Evolutionary conservation across 2,888 invertebrate genomes (phyloP).

Genomic region (Morpho helenor): DNA sequence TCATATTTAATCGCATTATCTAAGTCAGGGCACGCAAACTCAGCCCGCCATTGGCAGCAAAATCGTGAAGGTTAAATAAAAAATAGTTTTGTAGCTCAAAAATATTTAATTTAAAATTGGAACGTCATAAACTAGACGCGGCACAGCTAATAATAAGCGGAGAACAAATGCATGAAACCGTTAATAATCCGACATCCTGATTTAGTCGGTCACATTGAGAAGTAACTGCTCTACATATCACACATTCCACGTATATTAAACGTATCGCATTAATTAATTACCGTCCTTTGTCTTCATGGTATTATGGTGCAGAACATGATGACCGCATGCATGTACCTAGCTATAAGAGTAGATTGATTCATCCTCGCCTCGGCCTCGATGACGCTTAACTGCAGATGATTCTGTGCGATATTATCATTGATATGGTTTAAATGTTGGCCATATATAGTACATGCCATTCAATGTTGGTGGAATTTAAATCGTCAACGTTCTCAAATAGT

Average conservation of each 20-base stretch:
- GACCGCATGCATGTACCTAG: conserved; percentile 25
- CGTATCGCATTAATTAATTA: conserved; percentile 30
- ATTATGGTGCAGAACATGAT: conserved; percentile 27
- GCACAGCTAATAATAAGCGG: not conserved
- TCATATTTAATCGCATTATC: no score
- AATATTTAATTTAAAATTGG: not conserved
- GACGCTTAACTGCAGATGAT: conserved; percentile 14
- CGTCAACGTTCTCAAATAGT: no score
- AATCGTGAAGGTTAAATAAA: no score
- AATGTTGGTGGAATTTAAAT: no score
- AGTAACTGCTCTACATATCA: conserved; percentile 17
- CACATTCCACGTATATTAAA: conserved; percentile 31
- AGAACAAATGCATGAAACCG: conserved; percentile 7
- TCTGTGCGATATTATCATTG: conserved; percentile 9
- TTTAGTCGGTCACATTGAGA: conserved; percentile 21
- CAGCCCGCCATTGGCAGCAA: no score
- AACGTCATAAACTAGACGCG: not conserved
- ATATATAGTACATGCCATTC: not conserved
- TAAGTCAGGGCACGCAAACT: no score
- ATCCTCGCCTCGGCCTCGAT: conserved; percentile 17
- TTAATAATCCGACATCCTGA: conserved; percentile 21
- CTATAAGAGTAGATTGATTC: conserved; percentile 24
- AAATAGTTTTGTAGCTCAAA: no score
- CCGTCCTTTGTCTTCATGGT: conserved; percentile 30
- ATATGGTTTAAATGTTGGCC: conserved; percentile 1